Base-by-base conservation (phyloP, 2,113 vertebrate genomes). In the Datnioides undecimradiatus region DNA sequence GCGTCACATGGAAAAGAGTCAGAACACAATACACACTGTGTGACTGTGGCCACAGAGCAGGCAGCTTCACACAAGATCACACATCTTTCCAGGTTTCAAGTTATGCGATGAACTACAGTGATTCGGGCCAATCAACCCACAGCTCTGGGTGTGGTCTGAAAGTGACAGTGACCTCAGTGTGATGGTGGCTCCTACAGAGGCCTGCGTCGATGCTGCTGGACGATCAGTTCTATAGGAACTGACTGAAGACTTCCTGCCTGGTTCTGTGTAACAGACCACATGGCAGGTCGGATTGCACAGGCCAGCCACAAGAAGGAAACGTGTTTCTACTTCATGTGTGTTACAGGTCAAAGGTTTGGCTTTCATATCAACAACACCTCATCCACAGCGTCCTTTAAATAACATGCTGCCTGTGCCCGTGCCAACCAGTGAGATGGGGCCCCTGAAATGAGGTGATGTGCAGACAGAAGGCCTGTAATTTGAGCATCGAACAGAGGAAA, bases 271-370 rank as follows among this genome's bases (percentile, higher is more conserved):
- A n/a, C n/a, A n/a, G n/a, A n/a, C n/a, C n/a, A n/a, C n/a, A n/a
- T n/a, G n/a, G n/a, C n/a, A n/a, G n/a, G n/a, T n/a, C n/a, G n/a
- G n/a, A n/a, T n/a, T n/a, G n/a, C n/a, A n/a, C n/a, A 60, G 45
- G 51, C n/a, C 38, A 70, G 49, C 74, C 54, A 51, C 64, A 59
- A 49, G 13, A 68, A 41, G 25, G 43, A 59, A 62, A 48, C 10
- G 0, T 5, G 21, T 38, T 34, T 62, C 0, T 12, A 8, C 25
- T 65, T 46, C 6, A 8, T 17, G 52, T 38, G 19, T 27, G 52
- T 58, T 33, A 27, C 41, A 38, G 34, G n/a, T 54, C 36, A 45
- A 62, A 54, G 27, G n/a, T 69, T 40, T 58, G 17, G 13, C 25
- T 40, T 62, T 70, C 38, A 46, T 17, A 29, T 45, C 57, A 16